Percentiles rank a stretch among this genome's conserved stretches.
phyloP scores from a whole-genome alignment of 2,797 vertebrate species.

The Sphenopsis melanotis region DNA sequence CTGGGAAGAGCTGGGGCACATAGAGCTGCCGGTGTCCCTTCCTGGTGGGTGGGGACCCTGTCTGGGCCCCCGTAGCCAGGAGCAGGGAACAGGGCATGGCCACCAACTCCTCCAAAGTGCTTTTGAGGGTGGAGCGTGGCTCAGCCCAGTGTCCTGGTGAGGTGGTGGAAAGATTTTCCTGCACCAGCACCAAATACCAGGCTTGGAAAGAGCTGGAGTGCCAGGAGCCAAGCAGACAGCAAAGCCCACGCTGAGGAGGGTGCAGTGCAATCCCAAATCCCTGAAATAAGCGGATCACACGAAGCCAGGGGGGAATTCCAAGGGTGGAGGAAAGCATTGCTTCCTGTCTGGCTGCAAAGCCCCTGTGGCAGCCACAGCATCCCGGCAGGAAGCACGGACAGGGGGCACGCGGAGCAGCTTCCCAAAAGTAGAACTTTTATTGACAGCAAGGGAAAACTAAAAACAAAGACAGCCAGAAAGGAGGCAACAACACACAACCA shows the following conservation, averaged over 20 bases:
- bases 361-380: accelerated
- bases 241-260: accelerated
- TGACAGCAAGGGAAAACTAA: slow-evolving; percentile 22
- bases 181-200: background rate
- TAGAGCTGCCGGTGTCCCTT: background rate
- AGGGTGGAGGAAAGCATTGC: background rate
- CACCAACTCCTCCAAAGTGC: background rate
- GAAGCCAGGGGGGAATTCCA: background rate
- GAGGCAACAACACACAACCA: background rate
- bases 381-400: background rate
- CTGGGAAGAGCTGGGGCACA: background rate
- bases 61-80: background rate
- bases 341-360: background rate
- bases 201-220: accelerated
- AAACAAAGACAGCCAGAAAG: slow-evolving; percentile 27
- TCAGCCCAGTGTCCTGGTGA: accelerated
- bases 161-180: background rate
- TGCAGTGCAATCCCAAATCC: background rate
- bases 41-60: background rate
- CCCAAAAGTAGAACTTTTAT: slow-evolving; percentile 66
- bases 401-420: accelerated
- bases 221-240: background rate
- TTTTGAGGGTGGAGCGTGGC: accelerated
- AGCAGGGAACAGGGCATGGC: background rate
- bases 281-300: background rate